Base-by-base conservation (phyloP, 1,140 invertebrate species). In the Solenopsis invicta region DNA sequence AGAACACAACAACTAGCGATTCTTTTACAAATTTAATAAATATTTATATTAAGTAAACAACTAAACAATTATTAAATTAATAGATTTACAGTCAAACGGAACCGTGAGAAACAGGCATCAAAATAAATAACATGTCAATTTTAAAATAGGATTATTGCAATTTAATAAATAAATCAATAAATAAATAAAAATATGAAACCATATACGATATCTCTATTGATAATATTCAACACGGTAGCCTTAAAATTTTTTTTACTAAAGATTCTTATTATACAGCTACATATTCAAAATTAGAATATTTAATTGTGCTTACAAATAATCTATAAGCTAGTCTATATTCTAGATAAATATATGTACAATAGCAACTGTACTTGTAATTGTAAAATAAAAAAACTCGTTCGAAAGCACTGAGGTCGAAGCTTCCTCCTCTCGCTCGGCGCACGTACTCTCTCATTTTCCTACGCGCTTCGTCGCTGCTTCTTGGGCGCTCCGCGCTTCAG, bases 371-470 rank as follows among this genome's bases (percentile, higher is more conserved):
- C 93, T n/a, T n/a, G n/a, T n/a, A 91, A 89, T 87, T 91, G 89
- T 92, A 93, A 94, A 91, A 94, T 91, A 90, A 90, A 92, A 93
- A 92, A 93, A 94, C 77, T 93, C 92, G 67, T 93, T 92, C 41
- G 92, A 93, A 92, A 92, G 91, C 90, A 62, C 10, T 50, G 29
- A 56, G n/a, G 1, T 29, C 34, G 52, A 29, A 29, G 29, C 29
- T 54, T 61, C 41, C 52, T 54, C 24, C 50, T 74, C 34, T 18
- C 54, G n/a, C 29, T 29, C 37, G 52, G 50, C 67, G 6, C 50
- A 37, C 48, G 34, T 62, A 24, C 3, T 56, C 61, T 72, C 62
- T 86, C 48, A n/a, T 66, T 78, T 80, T 18, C 45, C 6, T 45
- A 56, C 54, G 48, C 21, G 41, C 52, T 59, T 78, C 82, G 41